These are phyloP conservation scores for Rachycentron canadum DNA, from an alignment of 2,797 vertebrate genomes.

Conservation along the genomic window DNA sequence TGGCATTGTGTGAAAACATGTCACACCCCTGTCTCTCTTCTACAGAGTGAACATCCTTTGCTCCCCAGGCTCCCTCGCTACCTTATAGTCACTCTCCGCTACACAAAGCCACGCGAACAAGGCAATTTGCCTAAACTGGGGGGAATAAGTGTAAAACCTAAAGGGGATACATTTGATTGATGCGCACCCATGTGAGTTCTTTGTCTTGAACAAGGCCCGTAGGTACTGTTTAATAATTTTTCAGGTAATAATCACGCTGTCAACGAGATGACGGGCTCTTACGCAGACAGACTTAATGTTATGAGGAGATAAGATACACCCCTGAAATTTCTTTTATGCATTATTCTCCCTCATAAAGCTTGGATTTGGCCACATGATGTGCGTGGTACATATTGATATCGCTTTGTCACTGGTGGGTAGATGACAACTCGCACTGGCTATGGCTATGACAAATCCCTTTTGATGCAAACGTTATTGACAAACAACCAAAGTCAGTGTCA, in stretches of 20 bases:
- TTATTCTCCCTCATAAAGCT: conserved; percentile 76
- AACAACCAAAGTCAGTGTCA: conserved; percentile 68
- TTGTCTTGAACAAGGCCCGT: conserved; percentile 86
- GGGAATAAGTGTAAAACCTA: conserved; percentile 88
- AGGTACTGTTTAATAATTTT: conserved; percentile 89
- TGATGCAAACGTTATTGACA: conserved; percentile 76
- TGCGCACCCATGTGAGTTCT: conserved; percentile 86
- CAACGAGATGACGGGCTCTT: conserved; percentile 84
- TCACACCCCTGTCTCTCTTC: conserved; percentile 87
- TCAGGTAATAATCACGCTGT: conserved; percentile 88
- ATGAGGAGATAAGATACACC: conserved; percentile 80
- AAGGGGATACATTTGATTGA: conserved; percentile 87
- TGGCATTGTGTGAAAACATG: conserved; percentile 89
- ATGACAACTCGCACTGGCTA: conserved; percentile 63
- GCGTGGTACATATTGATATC: conserved; percentile 65
- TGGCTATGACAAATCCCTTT: conserved; percentile 68
- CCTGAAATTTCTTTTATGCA: conserved; percentile 78
- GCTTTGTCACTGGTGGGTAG: conserved; percentile 62
- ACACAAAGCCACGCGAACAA: conserved; percentile 86
- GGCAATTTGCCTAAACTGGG: conserved; percentile 88
- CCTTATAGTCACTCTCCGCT: conserved; percentile 87
- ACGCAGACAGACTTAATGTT: conserved; percentile 84
- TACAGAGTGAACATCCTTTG: conserved; percentile 86
- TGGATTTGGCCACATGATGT: conserved; percentile 74
- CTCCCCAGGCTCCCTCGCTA: conserved; percentile 86